Base-by-base conservation (phyloP, 2,797 vertebrate genomes). In the Bryconaethiops microstoma region DNA sequence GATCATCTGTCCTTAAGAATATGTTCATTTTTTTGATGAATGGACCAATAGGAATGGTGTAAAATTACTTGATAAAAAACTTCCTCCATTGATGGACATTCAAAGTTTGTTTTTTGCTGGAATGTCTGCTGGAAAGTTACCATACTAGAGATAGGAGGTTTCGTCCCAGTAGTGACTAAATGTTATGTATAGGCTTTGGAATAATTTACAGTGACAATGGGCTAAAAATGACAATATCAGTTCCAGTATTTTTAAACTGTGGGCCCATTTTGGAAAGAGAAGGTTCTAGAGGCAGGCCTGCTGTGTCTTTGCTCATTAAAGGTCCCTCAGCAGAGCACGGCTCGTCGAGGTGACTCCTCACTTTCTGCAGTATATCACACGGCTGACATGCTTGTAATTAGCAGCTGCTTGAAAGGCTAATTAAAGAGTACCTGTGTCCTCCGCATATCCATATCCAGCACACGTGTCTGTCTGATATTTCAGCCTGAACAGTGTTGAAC, bases 251-350 rank as follows among this genome's bases (percentile, higher is more conserved):
- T 73, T 57, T 3, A 55, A 73, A 39, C n/a, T n/a, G 19, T 73
- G 21, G 57, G 19, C 39, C 71, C 55, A 67, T 78, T 78, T 67
- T 60, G 39, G 42, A 54, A 42, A 62, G 74, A 40, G 76, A 74
- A 82, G 52, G 73, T 68, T 83, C 76, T 82, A 60, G 39, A 74
- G 35, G 45, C 48, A 85, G 88, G 83, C 93, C 91, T 74, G 92
- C 94, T 94, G 94, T 84, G 92, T 83, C 87, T 86, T 82, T 79
- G 81, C 92, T 94, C 92, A 93, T 95, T 95, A 94, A 92, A 92
- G 85, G 83, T 74, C 86, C 77, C 90, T 90, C 88, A 90, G 88
- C 89, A 86, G 91, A 90, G 87, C 81, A 83, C 23, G 87, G 82
- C 85, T 90, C 81, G 83, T 79, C 79, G 90, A 91, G 87, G 86